Percentiles rank a stretch among this genome's conserved stretches.
Evolutionary conservation across 2,113 vertebrate species (phyloP).

Genomic region (Corythornis cristatus): DNA sequence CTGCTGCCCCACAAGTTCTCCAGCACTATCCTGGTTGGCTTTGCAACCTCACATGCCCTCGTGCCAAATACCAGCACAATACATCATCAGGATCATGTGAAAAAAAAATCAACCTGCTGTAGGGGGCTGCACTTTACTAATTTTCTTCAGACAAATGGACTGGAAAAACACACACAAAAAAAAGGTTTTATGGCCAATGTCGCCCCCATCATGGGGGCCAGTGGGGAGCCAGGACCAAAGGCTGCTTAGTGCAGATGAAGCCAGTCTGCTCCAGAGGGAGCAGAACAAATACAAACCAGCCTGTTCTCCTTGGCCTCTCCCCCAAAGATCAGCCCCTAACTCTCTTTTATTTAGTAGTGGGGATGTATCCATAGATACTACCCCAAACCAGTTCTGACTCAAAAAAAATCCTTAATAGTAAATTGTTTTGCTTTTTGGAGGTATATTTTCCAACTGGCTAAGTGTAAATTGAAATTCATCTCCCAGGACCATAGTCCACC

Average conservation of each 20-base stretch:
- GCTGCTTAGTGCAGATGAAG: not conserved
- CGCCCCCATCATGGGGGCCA: not conserved
- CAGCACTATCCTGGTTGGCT: not conserved
- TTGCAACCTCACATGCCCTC: not conserved
- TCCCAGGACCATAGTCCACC: not conserved
- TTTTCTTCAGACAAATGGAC: not conserved
- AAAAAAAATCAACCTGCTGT: not conserved
- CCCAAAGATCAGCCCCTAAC: not conserved
- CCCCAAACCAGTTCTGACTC: not conserved
- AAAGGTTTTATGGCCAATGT: not conserved
- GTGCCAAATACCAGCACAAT: not conserved
- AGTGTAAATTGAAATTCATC: not conserved
- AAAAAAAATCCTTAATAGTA: not conserved
- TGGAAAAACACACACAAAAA: not conserved
- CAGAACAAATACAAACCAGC: not conserved
- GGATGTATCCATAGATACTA: not conserved
- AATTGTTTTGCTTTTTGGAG: not conserved
- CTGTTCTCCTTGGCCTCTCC: not conserved
- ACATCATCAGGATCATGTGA: not conserved
- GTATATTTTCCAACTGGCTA: constrained; percentile 6
- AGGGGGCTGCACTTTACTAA: not conserved
- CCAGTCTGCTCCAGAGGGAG: not conserved
- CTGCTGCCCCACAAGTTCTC: not conserved
- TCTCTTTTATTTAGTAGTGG: not conserved
- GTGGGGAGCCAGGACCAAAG: not conserved